A percentile compares a stretch with the other conserved stretches of the same genome.
phyloP scores from a whole-genome alignment of 1,140 invertebrate genomes.

The Drosophila santomea region DNA sequence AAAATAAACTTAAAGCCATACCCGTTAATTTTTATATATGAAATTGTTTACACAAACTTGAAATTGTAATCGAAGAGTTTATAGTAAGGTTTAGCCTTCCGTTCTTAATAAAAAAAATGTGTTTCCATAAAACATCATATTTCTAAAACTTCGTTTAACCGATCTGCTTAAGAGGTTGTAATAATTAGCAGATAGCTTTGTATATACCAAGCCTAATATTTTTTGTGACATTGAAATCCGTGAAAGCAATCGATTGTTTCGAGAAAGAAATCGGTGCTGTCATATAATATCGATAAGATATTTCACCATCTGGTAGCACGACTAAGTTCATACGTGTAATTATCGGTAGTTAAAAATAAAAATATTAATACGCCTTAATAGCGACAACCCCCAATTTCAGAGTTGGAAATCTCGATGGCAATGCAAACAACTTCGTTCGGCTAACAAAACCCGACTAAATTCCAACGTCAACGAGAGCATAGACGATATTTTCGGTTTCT shows the following conservation, averaged over 20 bases:
- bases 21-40: background rate
- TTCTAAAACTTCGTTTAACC: too few species aligned
- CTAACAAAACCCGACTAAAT: constrained; percentile 39
- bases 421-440: constrained; percentile 36
- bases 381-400: constrained; percentile 1
- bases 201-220: too few species aligned
- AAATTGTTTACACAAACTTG: background rate
- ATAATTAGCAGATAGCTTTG: too few species aligned
- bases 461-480: constrained; percentile 22
- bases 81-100: too few species aligned
- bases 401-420: constrained; percentile 30
- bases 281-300: background rate
- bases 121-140: too few species aligned
- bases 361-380: constrained; percentile 31
- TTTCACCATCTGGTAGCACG: background rate
- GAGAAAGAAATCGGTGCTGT: background rate
- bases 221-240: background rate
- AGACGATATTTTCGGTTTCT: constrained; percentile 32
- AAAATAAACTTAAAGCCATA: background rate
- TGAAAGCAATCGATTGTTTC: background rate
- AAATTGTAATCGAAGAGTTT: too few species aligned
- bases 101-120: too few species aligned
- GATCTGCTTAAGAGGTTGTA: too few species aligned
- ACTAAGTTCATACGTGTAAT: constrained; percentile 36
- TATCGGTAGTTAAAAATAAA: constrained; percentile 35